Evolutionary conservation across 2,113 vertebrate species (phyloP).

Genomic region (Erythrolamprus reginae): DNA sequence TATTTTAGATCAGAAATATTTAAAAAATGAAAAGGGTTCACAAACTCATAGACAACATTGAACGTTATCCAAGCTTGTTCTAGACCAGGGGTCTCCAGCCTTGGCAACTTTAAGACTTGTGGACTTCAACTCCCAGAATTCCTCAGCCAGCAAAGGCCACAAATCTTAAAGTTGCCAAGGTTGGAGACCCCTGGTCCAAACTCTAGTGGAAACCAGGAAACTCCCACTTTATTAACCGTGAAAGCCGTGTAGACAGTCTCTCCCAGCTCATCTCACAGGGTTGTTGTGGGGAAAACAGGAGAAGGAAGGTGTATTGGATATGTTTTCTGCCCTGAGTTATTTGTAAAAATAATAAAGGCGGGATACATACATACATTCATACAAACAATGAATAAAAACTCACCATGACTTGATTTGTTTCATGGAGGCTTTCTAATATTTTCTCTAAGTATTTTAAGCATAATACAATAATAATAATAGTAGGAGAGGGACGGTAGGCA

Average conservation of each 20-base stretch:
- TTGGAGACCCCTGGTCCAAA: too few relatives aligned
- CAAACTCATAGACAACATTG: not conserved
- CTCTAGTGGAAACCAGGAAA: too few relatives aligned
- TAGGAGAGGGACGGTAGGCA: too few relatives aligned
- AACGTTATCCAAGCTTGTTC: not conserved
- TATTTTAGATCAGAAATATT: not conserved
- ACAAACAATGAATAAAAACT: not conserved
- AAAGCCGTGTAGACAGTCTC: too few relatives aligned
- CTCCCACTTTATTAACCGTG: too few relatives aligned
- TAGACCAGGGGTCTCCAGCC: not conserved
- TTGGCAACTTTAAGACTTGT: too few relatives aligned
- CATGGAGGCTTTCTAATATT: not conserved
- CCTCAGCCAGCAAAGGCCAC: too few relatives aligned
- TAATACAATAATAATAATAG: too few relatives aligned
- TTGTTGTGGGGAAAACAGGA: not conserved
- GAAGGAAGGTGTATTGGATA: not conserved
- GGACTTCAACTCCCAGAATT: too few relatives aligned
- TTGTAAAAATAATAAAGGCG: not conserved
- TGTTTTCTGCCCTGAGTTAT: not conserved
- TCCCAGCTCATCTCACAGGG: not conserved
- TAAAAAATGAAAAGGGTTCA: not conserved
- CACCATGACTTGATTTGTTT: not conserved
- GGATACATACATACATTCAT: not conserved
- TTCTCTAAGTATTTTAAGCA: not conserved
- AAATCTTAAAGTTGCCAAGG: too few relatives aligned